A percentile compares a stretch with the other conserved stretches of the same genome.
Conservation (phyloP, 2,888 invertebrate species). For the Ectropis crepuscularia region DNA sequence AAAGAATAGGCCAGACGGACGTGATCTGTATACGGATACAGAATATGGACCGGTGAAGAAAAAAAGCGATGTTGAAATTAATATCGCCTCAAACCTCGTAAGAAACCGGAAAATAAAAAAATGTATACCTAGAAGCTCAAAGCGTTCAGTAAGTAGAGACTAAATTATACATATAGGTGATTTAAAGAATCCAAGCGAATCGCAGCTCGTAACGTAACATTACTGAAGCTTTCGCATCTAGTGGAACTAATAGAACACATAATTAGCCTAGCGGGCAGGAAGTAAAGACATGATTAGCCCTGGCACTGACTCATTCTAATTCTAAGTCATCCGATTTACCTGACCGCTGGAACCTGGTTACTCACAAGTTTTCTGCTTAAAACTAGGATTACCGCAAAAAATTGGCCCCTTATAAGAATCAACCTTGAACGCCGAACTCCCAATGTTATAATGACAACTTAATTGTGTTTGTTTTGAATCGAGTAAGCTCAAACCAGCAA, state of each 20-base stretch:
- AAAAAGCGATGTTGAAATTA: slow-evolving; percentile 39
- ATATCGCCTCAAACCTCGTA: slow-evolving; percentile 36
- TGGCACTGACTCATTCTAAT: slow-evolving; percentile 66
- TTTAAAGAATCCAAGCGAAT: slow-evolving; percentile 55
- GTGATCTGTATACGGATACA: slow-evolving; percentile 29
- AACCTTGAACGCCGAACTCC: slow-evolving; percentile 41
- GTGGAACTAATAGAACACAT: slow-evolving; percentile 76
- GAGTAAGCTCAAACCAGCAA: slow-evolving; percentile 38
- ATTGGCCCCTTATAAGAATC: slow-evolving; percentile 28
- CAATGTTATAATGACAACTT: slow-evolving; percentile 32
- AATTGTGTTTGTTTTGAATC: slow-evolving; percentile 39
- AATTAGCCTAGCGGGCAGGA: slow-evolving; percentile 73
- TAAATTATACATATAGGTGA: slow-evolving; percentile 37
- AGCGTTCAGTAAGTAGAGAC: slow-evolving; percentile 21
- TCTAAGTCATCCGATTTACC: slow-evolving; percentile 58
- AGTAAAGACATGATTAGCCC: slow-evolving; percentile 71
- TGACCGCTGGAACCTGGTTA: slow-evolving; percentile 53
- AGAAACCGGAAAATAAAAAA: slow-evolving; percentile 54
- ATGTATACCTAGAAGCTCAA: slow-evolving; percentile 18
- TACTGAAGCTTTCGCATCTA: slow-evolving; percentile 61
- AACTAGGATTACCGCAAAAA: slow-evolving; percentile 35
- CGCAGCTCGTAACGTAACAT: slow-evolving; percentile 53
- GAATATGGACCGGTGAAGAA: slow-evolving; percentile 8
- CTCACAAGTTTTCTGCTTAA: slow-evolving; percentile 55
- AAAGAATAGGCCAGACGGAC: slow-evolving; percentile 31